Conservation (phyloP, 2,888 invertebrate species). For the Cataglyphis altisquamis region DNA sequence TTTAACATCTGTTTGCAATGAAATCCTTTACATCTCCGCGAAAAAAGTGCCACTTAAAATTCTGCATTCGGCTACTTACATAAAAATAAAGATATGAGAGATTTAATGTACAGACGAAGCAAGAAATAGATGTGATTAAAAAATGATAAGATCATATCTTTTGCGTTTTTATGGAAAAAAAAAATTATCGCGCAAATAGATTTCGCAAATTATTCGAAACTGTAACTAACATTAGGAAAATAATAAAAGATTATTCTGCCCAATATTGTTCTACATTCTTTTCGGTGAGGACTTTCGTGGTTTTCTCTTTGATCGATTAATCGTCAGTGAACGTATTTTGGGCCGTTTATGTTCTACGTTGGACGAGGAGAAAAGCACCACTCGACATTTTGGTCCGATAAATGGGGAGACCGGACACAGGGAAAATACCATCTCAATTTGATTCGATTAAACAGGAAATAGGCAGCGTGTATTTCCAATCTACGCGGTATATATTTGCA, state of each 20-base stretch:
- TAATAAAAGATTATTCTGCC: neutral
- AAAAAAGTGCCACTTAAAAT: constrained; percentile 36
- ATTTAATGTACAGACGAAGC: neutral
- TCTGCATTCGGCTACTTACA: neutral
- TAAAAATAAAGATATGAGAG: neutral
- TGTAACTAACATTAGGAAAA: neutral
- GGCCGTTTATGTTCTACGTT: constrained; percentile 50
- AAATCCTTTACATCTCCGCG: constrained; percentile 29
- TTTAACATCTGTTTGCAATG: constrained; percentile 46
- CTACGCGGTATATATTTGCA: constrained; percentile 54
- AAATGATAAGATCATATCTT: neutral
- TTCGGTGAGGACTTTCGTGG: constrained; percentile 16
- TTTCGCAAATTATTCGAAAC: constrained; percentile 7
- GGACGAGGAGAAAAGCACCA: constrained; percentile 29
- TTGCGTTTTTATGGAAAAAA: neutral
- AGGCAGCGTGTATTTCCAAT: constrained; percentile 57
- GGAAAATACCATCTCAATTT: constrained; percentile 62
- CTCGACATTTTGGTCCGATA: constrained; percentile 56
- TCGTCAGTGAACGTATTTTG: constrained; percentile 48
- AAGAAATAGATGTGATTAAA: neutral
- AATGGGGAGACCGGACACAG: constrained; percentile 56
- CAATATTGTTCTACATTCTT: neutral
- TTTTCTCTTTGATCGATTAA: constrained; percentile 51
- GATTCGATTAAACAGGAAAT: constrained; percentile 61
- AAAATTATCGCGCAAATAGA: neutral